Evolutionary conservation across 2,113 vertebrate species (phyloP), one percentile per base, ranked within the genome.

Genomic region (Zeus faber): DNA sequence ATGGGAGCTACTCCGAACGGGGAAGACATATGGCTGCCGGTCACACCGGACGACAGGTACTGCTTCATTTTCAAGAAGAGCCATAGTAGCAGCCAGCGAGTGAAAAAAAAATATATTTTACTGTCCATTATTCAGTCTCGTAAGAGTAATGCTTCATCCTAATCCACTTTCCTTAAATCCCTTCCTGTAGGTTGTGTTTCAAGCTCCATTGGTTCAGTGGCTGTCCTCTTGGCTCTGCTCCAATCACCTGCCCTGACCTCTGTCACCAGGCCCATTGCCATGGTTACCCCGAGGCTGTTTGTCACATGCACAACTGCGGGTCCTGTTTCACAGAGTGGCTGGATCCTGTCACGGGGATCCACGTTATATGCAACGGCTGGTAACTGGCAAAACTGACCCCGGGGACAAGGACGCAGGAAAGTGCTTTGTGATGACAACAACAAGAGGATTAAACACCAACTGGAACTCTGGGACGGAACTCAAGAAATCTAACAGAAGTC

Each of bases 321-420:
- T 80, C 77, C 51, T 84, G 84, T 66, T 80, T 70, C 46, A 81
- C 54, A 27, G 76, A 84, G 74, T 82, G 81, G 77, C 50, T 48
- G 26, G 67, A 82, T 31, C 21, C 54, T 35, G 17, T 35, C 4
- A 76, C 71, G 26, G 69, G 73, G 43, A 61, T 57, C 53, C 70
- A 70, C 31, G 54, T 78, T n/a, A 69, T 78, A 23, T 81, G 79
- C 44, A 52, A 67, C 39, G 76, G 58, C 54, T 79, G 77, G 77
- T 79, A 52, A 70, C 63, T 29, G 27, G 18, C 24, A 6, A 18
- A 51, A n/a, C 11, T 0, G 33, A 27, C 35, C 29, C 52, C 24
- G n/a, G 22, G n/a, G n/a, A n/a, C n/a, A n/a, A n/a, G n/a, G n/a
- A n/a, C n/a, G n/a, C n/a, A n/a, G n/a, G n/a, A n/a, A n/a, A n/a